Evolutionary conservation across 1,140 invertebrate species (phyloP).

Genomic region (Aradophagus sp.): DNA sequence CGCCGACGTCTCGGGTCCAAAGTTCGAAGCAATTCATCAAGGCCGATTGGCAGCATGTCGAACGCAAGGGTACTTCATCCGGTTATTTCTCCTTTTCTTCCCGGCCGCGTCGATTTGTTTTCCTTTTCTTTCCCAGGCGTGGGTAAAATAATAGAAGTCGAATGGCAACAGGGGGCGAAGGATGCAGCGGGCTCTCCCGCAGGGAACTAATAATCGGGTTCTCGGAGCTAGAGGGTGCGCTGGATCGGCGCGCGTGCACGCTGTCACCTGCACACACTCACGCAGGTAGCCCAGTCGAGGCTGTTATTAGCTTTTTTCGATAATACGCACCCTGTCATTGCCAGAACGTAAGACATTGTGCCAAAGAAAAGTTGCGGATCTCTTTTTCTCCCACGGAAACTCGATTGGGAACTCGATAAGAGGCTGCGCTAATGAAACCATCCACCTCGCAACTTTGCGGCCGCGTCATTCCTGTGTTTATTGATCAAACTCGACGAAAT

Average conservation of each 20-base stretch:
- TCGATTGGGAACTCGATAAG: constrained; percentile 16
- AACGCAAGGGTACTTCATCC: constrained; percentile 58
- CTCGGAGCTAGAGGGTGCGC: constrained; percentile 37
- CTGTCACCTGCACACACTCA: constrained; percentile 54
- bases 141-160: constrained; percentile 59
- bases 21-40: constrained; percentile 58
- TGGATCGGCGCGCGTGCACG: constrained; percentile 44
- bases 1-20: constrained; percentile 44
- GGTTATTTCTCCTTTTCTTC: constrained; percentile 50
- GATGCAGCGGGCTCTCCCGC: constrained; percentile 55
- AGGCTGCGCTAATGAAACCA: neutral
- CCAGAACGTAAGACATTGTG: constrained; percentile 66
- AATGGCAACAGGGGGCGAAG: constrained; percentile 36
- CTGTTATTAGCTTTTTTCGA: constrained; percentile 73
- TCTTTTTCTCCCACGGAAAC: constrained; percentile 51
- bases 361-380: constrained; percentile 48
- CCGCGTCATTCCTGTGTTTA: too few species aligned
- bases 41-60: constrained; percentile 58
- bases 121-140: constrained; percentile 52
- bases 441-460: constrained; percentile 15
- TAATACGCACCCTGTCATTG: constrained; percentile 73
- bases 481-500: too few species aligned
- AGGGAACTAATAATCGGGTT: constrained; percentile 59
- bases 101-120: constrained; percentile 33
- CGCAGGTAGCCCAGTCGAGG: constrained; percentile 45